Percentiles rank a stretch among this genome's conserved stretches.
Evolutionary conservation across 2,888 invertebrate species (phyloP).

Genomic region (Lithophane socia): DNA sequence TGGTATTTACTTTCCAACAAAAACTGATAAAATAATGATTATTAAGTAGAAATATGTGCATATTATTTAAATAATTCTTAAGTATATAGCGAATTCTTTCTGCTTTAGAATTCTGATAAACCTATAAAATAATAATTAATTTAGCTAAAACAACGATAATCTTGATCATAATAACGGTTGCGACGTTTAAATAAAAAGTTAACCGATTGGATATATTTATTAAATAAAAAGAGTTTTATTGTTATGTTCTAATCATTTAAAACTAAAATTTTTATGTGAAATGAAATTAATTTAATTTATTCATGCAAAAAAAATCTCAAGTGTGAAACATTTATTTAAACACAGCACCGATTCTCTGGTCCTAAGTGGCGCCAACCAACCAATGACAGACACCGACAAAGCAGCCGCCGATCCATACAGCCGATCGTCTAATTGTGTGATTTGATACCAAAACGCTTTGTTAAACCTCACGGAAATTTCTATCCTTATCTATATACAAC

Average conservation of each 20-base stretch:
- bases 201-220: background rate
- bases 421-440: slow-evolving; percentile 90
- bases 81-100: background rate
- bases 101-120: slow-evolving; percentile 13
- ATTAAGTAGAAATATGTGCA: slow-evolving; percentile 34
- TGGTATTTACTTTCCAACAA: background rate
- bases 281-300: slow-evolving; percentile 13
- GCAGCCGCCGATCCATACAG: slow-evolving; percentile 81
- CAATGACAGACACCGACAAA: slow-evolving; percentile 88
- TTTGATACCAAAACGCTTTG: slow-evolving; percentile 90
- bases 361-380: slow-evolving; percentile 72
- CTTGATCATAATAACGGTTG: slow-evolving; percentile 14
- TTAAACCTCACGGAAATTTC: slow-evolving; percentile 85
- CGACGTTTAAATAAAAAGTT: slow-evolving; percentile 15
- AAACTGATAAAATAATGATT: background rate
- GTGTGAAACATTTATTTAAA: background rate
- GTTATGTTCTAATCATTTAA: slow-evolving; percentile 16
- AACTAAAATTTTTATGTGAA: background rate
- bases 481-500: slow-evolving; percentile 84
- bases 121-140: slow-evolving; percentile 19
- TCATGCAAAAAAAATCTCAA: slow-evolving; percentile 5
- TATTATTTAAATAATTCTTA: slow-evolving; percentile 15
- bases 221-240: slow-evolving; percentile 18
- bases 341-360: slow-evolving; percentile 45
- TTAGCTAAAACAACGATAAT: slow-evolving; percentile 13